These are phyloP conservation scores for Hartigia nigra DNA, from an alignment of 2,888 invertebrate genomes.

Conservation along the genomic window DNA sequence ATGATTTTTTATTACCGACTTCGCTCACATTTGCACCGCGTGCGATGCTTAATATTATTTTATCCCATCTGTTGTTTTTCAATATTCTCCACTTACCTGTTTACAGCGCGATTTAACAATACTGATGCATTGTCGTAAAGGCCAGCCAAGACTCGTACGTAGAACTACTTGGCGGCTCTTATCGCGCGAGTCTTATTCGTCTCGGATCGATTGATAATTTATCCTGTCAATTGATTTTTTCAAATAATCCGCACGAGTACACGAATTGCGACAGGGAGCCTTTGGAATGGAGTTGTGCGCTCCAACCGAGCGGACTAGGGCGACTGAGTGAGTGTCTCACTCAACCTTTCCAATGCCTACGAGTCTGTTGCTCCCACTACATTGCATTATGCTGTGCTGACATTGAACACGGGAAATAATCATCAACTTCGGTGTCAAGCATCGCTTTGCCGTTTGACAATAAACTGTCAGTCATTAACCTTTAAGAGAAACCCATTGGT, in stretches of 20 bases:
- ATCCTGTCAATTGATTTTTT: background rate
- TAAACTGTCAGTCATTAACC: background rate
- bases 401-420: slow-evolving; percentile 18
- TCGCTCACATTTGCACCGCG: background rate
- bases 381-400: slow-evolving; percentile 12
- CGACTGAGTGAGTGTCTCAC: slow-evolving; percentile 51
- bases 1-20: background rate
- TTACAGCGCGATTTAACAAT: slow-evolving; percentile 20
- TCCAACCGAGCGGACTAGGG: slow-evolving; percentile 51
- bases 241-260: background rate
- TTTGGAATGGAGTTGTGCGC: slow-evolving; percentile 28
- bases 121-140: slow-evolving; percentile 15
- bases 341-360: slow-evolving; percentile 30
- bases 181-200: background rate
- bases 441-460: background rate
- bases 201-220: background rate
- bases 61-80: background rate
- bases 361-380: slow-evolving; percentile 32
- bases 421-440: slow-evolving; percentile 5
- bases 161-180: background rate
- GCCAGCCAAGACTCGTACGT: background rate
- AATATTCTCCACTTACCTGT: slow-evolving; percentile 14
- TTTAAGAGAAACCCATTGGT: background rate
- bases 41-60: background rate
- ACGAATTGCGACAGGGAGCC: background rate